These are phyloP conservation scores for Eonycteris spelaea DNA, from an alignment of 2,113 vertebrate genomes.

Conservation along the genomic window DNA sequence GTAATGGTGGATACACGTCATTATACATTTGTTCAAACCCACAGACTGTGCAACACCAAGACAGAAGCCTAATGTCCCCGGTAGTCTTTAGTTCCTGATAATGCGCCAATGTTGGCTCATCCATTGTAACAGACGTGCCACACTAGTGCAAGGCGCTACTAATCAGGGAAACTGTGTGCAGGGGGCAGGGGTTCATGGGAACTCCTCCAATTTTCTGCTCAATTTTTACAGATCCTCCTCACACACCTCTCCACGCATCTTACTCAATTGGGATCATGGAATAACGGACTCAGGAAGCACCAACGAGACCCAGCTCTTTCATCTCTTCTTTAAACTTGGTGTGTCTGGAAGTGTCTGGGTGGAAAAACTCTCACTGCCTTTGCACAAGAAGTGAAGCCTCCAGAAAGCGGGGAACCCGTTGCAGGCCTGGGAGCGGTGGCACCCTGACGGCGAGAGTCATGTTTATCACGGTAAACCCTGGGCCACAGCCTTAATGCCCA, in stretches of 20 bases:
- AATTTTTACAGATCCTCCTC: background rate
- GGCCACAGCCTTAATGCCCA: background rate
- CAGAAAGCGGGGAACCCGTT: background rate
- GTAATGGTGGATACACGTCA: background rate
- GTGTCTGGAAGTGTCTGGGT: background rate
- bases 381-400: background rate
- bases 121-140: background rate
- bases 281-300: background rate
- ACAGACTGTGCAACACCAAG: background rate
- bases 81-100: too few species aligned
- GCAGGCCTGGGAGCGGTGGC: background rate
- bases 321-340: accelerated
- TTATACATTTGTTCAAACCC: background rate
- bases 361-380: background rate
- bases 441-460: too few species aligned
- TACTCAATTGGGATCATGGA: background rate
- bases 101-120: background rate
- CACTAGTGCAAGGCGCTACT: background rate
- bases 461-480: background rate
- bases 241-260: background rate
- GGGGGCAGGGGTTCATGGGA: background rate
- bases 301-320: background rate
- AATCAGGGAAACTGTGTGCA: too few species aligned
- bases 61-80: background rate
- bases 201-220: background rate